Percentiles rank a stretch among this genome's conserved stretches.
Evolutionary conservation across 2,888 invertebrate genomes (phyloP).

Genomic region (Hemicrepidius hirtus): DNA sequence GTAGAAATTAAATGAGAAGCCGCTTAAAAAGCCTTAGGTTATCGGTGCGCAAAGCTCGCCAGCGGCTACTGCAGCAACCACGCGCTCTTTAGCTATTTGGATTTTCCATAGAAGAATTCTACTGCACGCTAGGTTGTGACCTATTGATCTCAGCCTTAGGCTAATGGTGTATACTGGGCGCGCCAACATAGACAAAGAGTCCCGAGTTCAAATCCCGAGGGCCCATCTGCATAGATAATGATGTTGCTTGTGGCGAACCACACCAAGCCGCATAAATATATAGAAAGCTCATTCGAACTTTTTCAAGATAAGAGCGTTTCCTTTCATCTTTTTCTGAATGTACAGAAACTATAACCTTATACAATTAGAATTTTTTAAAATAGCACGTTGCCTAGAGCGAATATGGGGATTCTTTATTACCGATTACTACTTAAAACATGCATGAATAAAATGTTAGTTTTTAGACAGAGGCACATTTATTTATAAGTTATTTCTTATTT

Average conservation of each 20-base stretch:
- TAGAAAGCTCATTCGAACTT: slow-evolving; percentile 52
- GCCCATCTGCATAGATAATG: slow-evolving; percentile 71
- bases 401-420: too few relatives aligned
- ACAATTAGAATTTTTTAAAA: neutral
- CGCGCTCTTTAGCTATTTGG: slow-evolving; percentile 55
- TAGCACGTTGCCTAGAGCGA: too few relatives aligned
- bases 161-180: slow-evolving; percentile 59
- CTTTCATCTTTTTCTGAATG: slow-evolving; percentile 24
- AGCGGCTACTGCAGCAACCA: slow-evolving; percentile 47
- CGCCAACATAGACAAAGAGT: slow-evolving; percentile 66
- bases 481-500: too few relatives aligned
- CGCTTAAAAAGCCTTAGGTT: slow-evolving; percentile 22
- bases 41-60: slow-evolving; percentile 31
- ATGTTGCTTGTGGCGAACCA: slow-evolving; percentile 62
- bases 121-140: slow-evolving; percentile 63
- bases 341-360: slow-evolving; percentile 2
- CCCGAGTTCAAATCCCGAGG: slow-evolving; percentile 67
- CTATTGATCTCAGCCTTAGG: slow-evolving; percentile 65
- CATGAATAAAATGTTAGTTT: too few relatives aligned
- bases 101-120: slow-evolving; percentile 62
- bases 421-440: too few relatives aligned
- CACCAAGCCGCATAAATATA: slow-evolving; percentile 60
- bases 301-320: slow-evolving; percentile 19
- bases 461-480: too few relatives aligned
- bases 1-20: slow-evolving; percentile 18